Base-by-base conservation (phyloP, 2,797 vertebrate genomes). In the Vultur gryphus region DNA sequence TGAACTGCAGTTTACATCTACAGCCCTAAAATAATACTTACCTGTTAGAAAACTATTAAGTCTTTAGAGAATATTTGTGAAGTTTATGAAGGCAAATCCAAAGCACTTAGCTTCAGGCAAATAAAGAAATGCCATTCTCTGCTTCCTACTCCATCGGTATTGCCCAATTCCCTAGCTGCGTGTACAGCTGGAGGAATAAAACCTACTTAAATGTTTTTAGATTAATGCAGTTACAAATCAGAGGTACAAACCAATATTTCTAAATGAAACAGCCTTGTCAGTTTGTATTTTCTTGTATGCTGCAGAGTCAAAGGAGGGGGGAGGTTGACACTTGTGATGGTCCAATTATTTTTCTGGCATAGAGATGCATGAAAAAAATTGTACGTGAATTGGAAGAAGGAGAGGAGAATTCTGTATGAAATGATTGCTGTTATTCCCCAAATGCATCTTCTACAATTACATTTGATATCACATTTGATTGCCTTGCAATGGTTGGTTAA, bases 401-500 rank as follows among this genome's bases (percentile, higher is more conserved):
- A 95, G 92, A 61, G 75, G 76, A 97, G 73, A 91, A 93, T 97
- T 97, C 66, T 25, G 2, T 93, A 66, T 87, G 57, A 97, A 98
- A 96, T 97, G 97, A 96, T 97, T 97, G 90, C 94, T 97, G 37
- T 93, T 97, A 97, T 97, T 98, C 95, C 95, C 95, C 70, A 90
- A 97, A 95, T 94, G 93, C 58, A 90, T 97, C 94, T 90, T 97
- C 95, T 95, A 81, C 96, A 97, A 79, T 98, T 98, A 94, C 69
- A 65, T 96, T 97, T 97, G 95, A 97, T 97, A 93, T 95, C 85
- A 94, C 75, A 86, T 97, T 98, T 97, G 97, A 98, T 97, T 98
- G 95, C 92, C 51, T 93, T 97, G 97, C 80, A 95, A 97, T 97
- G 98, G 98, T 97, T 98, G 97, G 98, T 98, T 98, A 98, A 97